Evolutionary conservation across 2,888 invertebrate species (phyloP).

Genomic region (Aporophyla nigra): DNA sequence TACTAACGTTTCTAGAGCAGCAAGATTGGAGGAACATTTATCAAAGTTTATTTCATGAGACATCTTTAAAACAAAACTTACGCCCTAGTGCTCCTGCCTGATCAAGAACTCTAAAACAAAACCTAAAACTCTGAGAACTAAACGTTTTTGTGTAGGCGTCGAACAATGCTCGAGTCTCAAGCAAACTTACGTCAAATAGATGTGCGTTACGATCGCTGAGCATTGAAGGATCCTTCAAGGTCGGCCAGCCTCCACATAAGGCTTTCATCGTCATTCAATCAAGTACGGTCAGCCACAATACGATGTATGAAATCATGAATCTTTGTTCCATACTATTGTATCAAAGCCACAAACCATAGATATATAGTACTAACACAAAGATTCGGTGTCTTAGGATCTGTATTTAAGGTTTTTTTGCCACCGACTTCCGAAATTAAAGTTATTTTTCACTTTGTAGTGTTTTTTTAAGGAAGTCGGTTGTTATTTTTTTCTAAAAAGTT

Average conservation of each 20-base stretch:
- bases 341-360: neutral
- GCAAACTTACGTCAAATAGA: slow-evolving; percentile 52
- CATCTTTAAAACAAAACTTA: neutral
- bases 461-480: too few relatives aligned
- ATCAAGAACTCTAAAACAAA: slow-evolving; percentile 12
- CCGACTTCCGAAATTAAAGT: too few relatives aligned
- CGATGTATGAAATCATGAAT: neutral
- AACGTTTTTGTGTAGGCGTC: slow-evolving; percentile 44
- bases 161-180: slow-evolving; percentile 46
- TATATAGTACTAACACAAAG: neutral
- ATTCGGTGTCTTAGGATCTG: too few relatives aligned
- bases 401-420: too few relatives aligned
- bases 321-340: neutral
- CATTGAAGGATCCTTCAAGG: slow-evolving; percentile 75
- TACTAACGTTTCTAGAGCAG: neutral
- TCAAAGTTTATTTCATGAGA: slow-evolving; percentile 1
- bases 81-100: slow-evolving; percentile 13
- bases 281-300: slow-evolving; percentile 68
- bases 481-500: too few relatives aligned
- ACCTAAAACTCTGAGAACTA: slow-evolving; percentile 28
- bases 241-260: slow-evolving; percentile 77
- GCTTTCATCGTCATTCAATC: slow-evolving; percentile 80
- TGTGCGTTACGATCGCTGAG: slow-evolving; percentile 60
- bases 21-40: neutral
- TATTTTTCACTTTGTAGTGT: too few relatives aligned